Base-by-base conservation (phyloP, 2,113 vertebrate genomes). In the Corvus cornix region DNA sequence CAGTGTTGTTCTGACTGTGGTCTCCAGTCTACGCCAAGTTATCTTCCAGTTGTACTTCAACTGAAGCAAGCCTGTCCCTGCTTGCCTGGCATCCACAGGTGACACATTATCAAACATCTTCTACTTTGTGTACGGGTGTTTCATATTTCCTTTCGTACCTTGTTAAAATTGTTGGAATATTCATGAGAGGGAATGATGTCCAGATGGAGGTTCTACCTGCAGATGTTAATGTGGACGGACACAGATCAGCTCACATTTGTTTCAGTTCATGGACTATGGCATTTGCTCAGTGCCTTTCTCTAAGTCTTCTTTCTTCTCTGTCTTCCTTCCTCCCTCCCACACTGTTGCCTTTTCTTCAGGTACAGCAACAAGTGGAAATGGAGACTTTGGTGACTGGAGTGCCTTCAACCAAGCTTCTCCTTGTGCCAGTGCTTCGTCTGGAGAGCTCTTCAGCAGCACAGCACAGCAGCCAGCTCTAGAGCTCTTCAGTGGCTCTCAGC, bases 311-410 rank as follows among this genome's bases (percentile, higher is more conserved):
- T 81, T 95, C 35, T 85, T 86, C 51, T 81, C 46, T 62, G 12
- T 70, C 43, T 93, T 39, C 48, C 48, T 81, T 70, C 59, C 2
- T 83, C 74, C 56, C 12, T 83, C 78, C 48, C 11, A 2, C 35
- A 26, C 72, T 67, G 30, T 84, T 89, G 46, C 39, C 78, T 95
- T 82, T 82, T 59, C 58, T 89, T 84, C 92, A 98, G 98, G 96
- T 92, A 95, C 98, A 94, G 92, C 98, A 92, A 64, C 98, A 59
- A 98, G 96, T 97, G 98, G 98, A 87, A 99, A 98, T 68, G 98
- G 98, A 97, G 99, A 99, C 39, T 99, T 99, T 93, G 99, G 99
- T 73, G 99, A 99, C 87, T 99, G 99, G 99, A 99, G 98, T 94
- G 98, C 99, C 95, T 99, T 99, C 98, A 98, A 98, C 87, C 98